These are phyloP conservation scores for Scaptomyza hsui DNA, from an alignment of 1,140 invertebrate genomes.

Conservation along the genomic window DNA sequence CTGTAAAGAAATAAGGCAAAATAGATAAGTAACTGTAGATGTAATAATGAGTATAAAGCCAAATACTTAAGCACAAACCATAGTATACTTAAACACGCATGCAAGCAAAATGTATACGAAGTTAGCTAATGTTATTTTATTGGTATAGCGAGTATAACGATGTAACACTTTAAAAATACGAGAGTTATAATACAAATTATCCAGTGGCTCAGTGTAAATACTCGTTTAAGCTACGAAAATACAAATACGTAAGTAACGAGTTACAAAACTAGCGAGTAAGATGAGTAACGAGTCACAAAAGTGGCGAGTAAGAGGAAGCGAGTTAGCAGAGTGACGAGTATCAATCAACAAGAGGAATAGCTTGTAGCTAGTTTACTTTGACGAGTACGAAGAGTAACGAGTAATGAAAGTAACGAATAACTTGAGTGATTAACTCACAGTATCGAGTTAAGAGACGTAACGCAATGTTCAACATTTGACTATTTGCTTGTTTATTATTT, in stretches of 20 bases:
- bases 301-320: neutral
- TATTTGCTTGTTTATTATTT: no score
- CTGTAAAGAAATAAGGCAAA: conserved; percentile 86
- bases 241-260: neutral
- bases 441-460: neutral
- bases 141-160: neutral
- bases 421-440: neutral
- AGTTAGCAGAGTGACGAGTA: no score
- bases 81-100: neutral
- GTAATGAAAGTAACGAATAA: neutral
- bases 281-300: neutral
- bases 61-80: conserved; percentile 4
- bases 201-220: neutral
- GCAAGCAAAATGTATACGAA: neutral
- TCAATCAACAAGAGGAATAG: no score
- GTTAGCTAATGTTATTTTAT: neutral
- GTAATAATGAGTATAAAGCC: neutral
- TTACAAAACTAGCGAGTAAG: neutral
- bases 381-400: no score
- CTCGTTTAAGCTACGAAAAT: no score
- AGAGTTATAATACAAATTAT: neutral
- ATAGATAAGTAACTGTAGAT: conserved; percentile 6
- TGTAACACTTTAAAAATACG: neutral
- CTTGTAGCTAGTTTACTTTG: no score
- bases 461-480: no score